Base-by-base conservation (phyloP, 2,797 vertebrate species). In the Gephyroberyx darwinii region DNA sequence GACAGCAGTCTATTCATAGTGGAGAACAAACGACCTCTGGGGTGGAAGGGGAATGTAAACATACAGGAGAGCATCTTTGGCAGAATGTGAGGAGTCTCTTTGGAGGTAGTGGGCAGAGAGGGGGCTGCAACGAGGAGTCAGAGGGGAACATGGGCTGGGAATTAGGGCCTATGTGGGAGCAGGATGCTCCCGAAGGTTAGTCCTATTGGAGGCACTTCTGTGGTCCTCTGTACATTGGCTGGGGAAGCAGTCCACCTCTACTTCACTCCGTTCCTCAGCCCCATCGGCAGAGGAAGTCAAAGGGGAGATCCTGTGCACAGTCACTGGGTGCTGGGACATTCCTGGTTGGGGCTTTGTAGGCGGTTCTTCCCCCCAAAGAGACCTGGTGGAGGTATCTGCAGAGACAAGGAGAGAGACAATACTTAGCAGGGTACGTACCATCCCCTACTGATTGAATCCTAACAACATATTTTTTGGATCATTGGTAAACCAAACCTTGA, bases 101-200 rank as follows among this genome's bases (percentile, higher is more conserved):
- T 90, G 95, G 96, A 99, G 97, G 97, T 99, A 98, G 98, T 92
- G 93, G 94, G 93, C 73, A 75, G 82, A 74, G 77, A 82, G 86
- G 81, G 72, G 73, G 47, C 66, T 83, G 82, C 52, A 74, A 3
- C 52, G 71, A 88, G 86, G 70, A 84, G 65, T 75, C 71, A 51
- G 73, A 68, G 83, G 78, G 69, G 65, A 75, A 72, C 78, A 65
- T 43, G 76, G 77, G 66, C 4, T 48, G 53, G 71, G 52, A 64
- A 58, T 45, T 8, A 63, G 62, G 81, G 60, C 86, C 93, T 95
- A 98, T 86, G 96, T 95, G 75, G 94, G 89, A 71, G 95, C 92
- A 13, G 69, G 61, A 5, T 87, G 91, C 81, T 94, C 94, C 39
- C 90, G 94, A 78, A 83, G 92, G 88, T 69, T 94, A 95, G 97